Base-by-base conservation (phyloP, 1,140 invertebrate species). In the Drosophila pandora region DNA sequence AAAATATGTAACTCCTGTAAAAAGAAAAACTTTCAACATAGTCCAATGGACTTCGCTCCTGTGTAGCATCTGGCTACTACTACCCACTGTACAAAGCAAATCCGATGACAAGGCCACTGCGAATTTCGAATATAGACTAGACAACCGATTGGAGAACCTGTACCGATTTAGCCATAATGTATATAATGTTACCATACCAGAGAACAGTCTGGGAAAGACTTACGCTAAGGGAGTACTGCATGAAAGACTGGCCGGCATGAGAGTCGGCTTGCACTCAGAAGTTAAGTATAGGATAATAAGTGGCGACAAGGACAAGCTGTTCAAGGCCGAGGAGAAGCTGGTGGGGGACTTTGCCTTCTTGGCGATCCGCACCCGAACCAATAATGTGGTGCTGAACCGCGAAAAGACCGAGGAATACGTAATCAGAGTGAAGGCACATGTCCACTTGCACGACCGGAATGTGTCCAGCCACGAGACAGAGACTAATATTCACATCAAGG, bases 271-370 rank as follows among this genome's bases (percentile, higher is more conserved):
- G n/a, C 91, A 91, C 76, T 92, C 93, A 9, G 94, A 95, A 60
- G 93, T 99, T 10, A 95, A 95, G 64, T 97, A 95, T 91, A 95
- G 95, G 76, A 98, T 99, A 90, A 93, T 95, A 12, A 94, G 94
- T 70, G 97, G 97, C 25, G 97, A 99, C 92, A 94, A 95, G 25
- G 95, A 97, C 60, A 96, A 96, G 85, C 96, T 98, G 89, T 99
- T 99, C 93, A 98, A 98, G 91, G 96, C 97, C 0, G 97, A 98
- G 90, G 95, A 97, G 55, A 93, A 95, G 12, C 92, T 95, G 28
- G 95, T 99, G 9, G 98, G 97, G 21, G 97, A 99, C 92, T 99
- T 98, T 93, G 97, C 96, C 92, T 99, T 99, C 91, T 93, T 99
- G 22, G 93, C 96, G 30, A 95, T 99, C 59, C 93, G 97, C 74